Conservation (phyloP, 2,888 invertebrate species). For the Proisotoma minuta region DNA sequence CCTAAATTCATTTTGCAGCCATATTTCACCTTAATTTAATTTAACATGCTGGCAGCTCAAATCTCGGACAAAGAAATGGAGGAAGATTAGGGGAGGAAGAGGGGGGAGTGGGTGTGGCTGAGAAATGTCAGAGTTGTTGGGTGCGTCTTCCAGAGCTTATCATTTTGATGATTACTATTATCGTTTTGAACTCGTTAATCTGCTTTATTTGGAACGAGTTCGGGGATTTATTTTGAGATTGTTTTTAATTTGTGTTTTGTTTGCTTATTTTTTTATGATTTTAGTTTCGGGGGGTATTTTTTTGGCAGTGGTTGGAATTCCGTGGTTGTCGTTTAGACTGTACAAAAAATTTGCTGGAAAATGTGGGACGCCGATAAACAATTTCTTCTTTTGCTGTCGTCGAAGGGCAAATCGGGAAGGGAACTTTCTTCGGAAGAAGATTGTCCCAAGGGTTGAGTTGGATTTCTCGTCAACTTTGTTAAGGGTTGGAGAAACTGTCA, state of each 20-base stretch:
- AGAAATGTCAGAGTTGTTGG: too few species aligned
- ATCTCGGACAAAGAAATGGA: too few species aligned
- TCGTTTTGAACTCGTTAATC: background rate
- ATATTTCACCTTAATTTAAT: too few species aligned
- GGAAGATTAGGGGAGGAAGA: too few species aligned
- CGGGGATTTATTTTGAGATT: background rate
- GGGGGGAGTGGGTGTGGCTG: too few species aligned
- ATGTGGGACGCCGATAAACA: slow-evolving; percentile 11
- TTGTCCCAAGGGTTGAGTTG: slow-evolving; percentile 33
- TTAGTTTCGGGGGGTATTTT: slow-evolving; percentile 41
- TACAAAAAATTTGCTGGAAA: slow-evolving; percentile 27
- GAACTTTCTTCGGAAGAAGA: slow-evolving; percentile 32
- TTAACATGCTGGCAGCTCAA: too few species aligned
- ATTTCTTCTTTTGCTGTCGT: slow-evolving; percentile 4
- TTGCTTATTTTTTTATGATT: slow-evolving; percentile 42
- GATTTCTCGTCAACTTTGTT: slow-evolving; percentile 20
- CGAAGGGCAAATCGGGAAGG: slow-evolving; percentile 14
- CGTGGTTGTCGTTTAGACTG: slow-evolving; percentile 37
- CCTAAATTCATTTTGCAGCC: too few species aligned
- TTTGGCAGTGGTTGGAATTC: slow-evolving; percentile 36
- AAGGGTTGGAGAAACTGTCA: slow-evolving; percentile 43
- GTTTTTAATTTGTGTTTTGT: slow-evolving; percentile 33
- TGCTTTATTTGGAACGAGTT: background rate
- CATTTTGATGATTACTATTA: too few species aligned
- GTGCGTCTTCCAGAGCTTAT: too few species aligned